phyloP scores from a whole-genome alignment of 2,113 vertebrate genomes.

The Melanerpes formicivorus region DNA sequence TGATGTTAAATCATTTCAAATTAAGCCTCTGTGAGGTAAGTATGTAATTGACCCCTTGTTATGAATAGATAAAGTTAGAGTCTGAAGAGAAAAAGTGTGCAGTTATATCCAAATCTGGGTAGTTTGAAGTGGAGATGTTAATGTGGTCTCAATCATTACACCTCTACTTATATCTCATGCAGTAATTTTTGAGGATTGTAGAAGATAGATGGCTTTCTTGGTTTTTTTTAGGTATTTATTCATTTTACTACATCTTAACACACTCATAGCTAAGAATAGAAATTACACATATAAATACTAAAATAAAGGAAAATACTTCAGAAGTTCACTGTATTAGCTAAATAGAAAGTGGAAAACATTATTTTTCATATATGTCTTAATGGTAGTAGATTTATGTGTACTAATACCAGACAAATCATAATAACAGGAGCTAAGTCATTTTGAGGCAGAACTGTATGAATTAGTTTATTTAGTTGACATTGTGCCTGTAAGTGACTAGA shows the following conservation, averaged over 20 bases:
- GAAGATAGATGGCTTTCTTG: not conserved
- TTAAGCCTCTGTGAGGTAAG: not conserved
- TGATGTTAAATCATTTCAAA: not conserved
- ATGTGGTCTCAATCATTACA: not conserved
- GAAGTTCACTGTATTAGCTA: not conserved
- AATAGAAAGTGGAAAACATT: slow-evolving; percentile 13
- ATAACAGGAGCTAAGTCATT: slow-evolving; percentile 50
- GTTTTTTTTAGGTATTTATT: slow-evolving; percentile 26
- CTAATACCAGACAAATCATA: not conserved
- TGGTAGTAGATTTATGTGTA: slow-evolving; percentile 42
- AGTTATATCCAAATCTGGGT: slow-evolving; percentile 19
- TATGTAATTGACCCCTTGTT: not conserved
- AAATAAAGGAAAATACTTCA: not conserved
- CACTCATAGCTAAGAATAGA: not conserved
- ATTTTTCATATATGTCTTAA: slow-evolving; percentile 37
- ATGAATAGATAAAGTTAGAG: not conserved
- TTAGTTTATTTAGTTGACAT: slow-evolving; percentile 29
- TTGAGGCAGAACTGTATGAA: slow-evolving; percentile 24
- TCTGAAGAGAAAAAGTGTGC: not conserved
- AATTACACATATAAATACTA: not conserved
- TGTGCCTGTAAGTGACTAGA: slow-evolving; percentile 13
- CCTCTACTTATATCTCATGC: not conserved
- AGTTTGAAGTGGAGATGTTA: slow-evolving; percentile 25
- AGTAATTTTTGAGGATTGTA: not conserved
- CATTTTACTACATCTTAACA: not conserved